Percentiles rank a stretch among this genome's conserved stretches.
phyloP scores from a whole-genome alignment of 2,113 vertebrate genomes.

The Ammodytes marinus region DNA sequence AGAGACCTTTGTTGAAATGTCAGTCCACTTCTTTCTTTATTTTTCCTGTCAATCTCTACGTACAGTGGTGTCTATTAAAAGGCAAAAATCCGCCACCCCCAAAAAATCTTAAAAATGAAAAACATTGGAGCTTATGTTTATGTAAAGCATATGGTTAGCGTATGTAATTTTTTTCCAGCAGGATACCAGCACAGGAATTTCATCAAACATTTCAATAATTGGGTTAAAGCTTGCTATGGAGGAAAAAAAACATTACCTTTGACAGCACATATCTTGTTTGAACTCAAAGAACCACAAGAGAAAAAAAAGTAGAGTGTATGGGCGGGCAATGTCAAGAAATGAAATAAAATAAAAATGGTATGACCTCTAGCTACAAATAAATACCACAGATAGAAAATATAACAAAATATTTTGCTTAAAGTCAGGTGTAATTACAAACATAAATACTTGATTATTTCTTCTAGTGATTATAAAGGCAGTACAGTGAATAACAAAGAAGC shows the following conservation, averaged over 20 bases:
- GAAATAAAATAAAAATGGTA: conserved; percentile 60
- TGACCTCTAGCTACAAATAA: conserved; percentile 85
- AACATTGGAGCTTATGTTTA: conserved; percentile 77
- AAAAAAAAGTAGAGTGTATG: conserved; percentile 38
- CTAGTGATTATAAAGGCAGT: conserved; percentile 82
- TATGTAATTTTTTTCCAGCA: conserved; percentile 65
- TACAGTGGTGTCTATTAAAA: conserved; percentile 26
- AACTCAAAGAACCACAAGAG: conserved; percentile 34
- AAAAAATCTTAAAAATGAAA: conserved; percentile 44
- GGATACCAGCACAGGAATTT: conserved; percentile 63
- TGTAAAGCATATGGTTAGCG: conserved; percentile 72
- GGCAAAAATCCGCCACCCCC: conserved; percentile 6
- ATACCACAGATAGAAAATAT: conserved; percentile 87
- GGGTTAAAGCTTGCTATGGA: conserved; percentile 72
- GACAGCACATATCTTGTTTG: conserved; percentile 50
- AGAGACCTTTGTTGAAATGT: conserved; percentile 40
- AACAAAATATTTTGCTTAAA: conserved; percentile 81
- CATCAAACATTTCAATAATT: conserved; percentile 71
- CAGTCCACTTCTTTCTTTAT: conserved; percentile 12
- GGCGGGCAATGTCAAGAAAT: conserved; percentile 48
- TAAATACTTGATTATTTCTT: conserved; percentile 86
- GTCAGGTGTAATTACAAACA: conserved; percentile 86
- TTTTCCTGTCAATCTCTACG: conserved; percentile 43
- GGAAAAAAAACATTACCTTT: conserved; percentile 36
- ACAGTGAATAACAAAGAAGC: conserved; percentile 76